Evolutionary conservation across 2,797 vertebrate genomes (phyloP), one percentile per base, ranked within the genome.

Genomic region (Gobio occitaniae): DNA sequence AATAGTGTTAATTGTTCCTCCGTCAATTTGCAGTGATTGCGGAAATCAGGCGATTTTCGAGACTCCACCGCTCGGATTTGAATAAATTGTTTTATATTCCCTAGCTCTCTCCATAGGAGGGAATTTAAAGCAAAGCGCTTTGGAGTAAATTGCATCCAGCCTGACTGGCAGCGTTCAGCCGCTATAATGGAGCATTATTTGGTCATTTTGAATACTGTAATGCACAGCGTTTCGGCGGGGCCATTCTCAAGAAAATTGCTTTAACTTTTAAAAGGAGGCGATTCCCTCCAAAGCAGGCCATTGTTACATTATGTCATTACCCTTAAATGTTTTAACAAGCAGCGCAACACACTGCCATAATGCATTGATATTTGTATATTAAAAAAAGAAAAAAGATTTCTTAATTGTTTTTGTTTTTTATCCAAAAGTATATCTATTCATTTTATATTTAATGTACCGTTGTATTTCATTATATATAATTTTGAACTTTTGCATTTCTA

Each of bases 101-200:
- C 95, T 8, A 63, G 75, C 84, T 74, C 95, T 96, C 95, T 96
- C 95, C 94, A 96, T 97, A 98, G 97, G 96, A 96, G 96, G 96
- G 95, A 94, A 96, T 97, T 95, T 94, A 97, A 97, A 96, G 96
- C 94, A 95, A 93, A 91, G 94, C 95, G 96, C 94, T 95, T 97
- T 96, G 94, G 96, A 96, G 96, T 96, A 99, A 99, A 99, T 99
- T 98, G 97, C 96, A 96, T 95, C 96, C 95, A 95, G 96, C 95
- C 96, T 97, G 97, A 97, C 97, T 97, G 97, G 96, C 97, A 97
- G 96, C 96, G 97, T 97, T 98, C 97, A 97, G 91, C 93, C 96
- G 93, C 95, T 94, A 97, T 99, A 99, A 99, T 99, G 96, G 97
- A 96, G 96, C 96, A 97, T 98, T 99, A 98, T 98, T 97, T 97